A percentile compares a stretch with the other conserved stretches of the same genome.
Evolutionary conservation across 2,888 invertebrate genomes (phyloP).

Genomic region (Myathropa florea): DNA sequence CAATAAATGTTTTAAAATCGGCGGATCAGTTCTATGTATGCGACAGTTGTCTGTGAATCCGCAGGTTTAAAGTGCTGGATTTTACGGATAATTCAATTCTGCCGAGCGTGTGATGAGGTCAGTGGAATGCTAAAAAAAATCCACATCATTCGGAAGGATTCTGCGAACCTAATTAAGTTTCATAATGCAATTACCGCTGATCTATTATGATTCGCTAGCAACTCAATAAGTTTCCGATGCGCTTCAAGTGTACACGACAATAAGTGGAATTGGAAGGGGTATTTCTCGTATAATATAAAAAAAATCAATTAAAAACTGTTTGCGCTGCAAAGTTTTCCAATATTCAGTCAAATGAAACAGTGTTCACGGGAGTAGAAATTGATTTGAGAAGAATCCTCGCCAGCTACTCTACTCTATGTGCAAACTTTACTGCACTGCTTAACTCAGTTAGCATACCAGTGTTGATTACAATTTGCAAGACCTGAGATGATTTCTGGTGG

Average conservation of each 20-base stretch:
- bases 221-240: constrained; percentile 3
- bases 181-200: constrained; percentile 42
- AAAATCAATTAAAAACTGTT: constrained; percentile 54
- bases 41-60: neutral
- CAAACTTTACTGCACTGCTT: neutral
- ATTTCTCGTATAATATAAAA: neutral
- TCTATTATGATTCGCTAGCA: constrained; percentile 38
- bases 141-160: constrained; percentile 1
- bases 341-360: constrained; percentile 12
- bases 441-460: neutral
- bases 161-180: constrained; percentile 21
- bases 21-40: neutral
- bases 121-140: constrained; percentile 3
- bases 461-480: neutral
- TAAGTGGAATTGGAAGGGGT: neutral
- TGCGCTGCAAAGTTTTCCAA: constrained; percentile 44
- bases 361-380: constrained; percentile 24
- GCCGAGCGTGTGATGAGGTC: neutral
- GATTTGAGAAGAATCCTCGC: constrained; percentile 19
- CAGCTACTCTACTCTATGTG: neutral
- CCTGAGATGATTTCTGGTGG: too few species aligned
- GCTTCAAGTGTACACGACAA: neutral
- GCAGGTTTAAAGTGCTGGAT: neutral
- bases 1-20: constrained; percentile 3
- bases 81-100: constrained; percentile 20